A percentile compares a stretch with the other conserved stretches of the same genome.
Conservation (phyloP, 2,113 vertebrate genomes). For the Collichthys lucidus region DNA sequence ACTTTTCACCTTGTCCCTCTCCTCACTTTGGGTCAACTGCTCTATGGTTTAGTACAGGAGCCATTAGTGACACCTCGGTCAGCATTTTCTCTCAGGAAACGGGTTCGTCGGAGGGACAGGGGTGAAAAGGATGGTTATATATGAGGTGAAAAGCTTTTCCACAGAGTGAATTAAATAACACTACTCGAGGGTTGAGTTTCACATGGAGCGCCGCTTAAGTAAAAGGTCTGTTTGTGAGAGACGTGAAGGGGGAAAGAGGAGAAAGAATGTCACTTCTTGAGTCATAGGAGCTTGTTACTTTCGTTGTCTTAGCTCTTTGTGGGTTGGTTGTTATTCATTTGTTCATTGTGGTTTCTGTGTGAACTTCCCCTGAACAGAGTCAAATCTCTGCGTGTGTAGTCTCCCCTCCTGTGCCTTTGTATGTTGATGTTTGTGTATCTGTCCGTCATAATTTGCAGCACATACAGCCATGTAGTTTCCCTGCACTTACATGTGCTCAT, state of each 20-base stretch:
- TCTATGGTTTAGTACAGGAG: constrained; percentile 20
- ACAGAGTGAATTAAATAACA: constrained; percentile 20
- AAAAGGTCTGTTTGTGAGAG: constrained; percentile 13
- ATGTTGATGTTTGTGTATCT: constrained; percentile 9
- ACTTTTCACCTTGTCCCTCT: constrained; percentile 20
- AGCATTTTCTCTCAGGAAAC: constrained; percentile 37
- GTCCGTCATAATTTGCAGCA: constrained; percentile 9
- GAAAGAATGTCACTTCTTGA: constrained; percentile 40
- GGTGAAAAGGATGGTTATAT: neutral
- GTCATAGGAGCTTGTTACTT: constrained; percentile 20
- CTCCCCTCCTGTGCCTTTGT: neutral
- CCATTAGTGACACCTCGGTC: constrained; percentile 45
- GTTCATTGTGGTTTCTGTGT: constrained; percentile 56
- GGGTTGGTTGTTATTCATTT: constrained; percentile 52
- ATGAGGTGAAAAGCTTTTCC: neutral
- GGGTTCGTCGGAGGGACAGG: constrained; percentile 26
- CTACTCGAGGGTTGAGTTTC: constrained; percentile 24
- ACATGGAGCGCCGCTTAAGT: neutral
- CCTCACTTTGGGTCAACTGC: constrained; percentile 10
- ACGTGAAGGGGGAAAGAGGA: neutral
- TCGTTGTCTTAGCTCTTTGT: constrained; percentile 56
- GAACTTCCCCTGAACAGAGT: constrained; percentile 55
- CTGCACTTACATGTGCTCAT: neutral
- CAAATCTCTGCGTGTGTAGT: neutral
- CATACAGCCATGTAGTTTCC: neutral